Base-by-base conservation (phyloP, 1,140 invertebrate species). In the Zaprionus lachaisei region DNA sequence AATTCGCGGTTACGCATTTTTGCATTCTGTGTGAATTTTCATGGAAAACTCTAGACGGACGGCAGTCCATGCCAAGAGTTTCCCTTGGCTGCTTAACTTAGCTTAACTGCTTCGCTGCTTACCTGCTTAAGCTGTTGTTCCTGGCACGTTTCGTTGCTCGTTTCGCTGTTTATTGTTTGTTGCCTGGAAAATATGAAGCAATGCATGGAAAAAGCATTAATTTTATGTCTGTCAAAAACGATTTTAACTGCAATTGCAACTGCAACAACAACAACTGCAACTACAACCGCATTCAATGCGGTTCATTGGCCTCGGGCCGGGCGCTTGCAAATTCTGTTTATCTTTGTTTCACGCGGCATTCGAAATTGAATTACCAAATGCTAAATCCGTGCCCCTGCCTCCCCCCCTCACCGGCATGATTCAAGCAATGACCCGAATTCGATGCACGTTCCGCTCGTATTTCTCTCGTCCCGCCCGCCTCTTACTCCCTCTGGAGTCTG, bases 281-380 rank as follows among this genome's bases (percentile, higher is more conserved):
- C 6, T 31, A 34, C 44, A 49, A 54, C 34, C 14, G 63, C 37
- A 73, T 24, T 38, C 56, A 37, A 14, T 22, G 37, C 68, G 69
- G 84, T 87, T 89, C 84, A 89, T 72, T 84, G 78, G 57, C 84
- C 82, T 37, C 57, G 38, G 80, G 70, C 31, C 58, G 38, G 56
- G 73, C 74, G 51, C 70, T 65, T 79, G 79, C 79, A 85, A 85
- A 79, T 76, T 64, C 69, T 38, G 41, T 57, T 44, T 61, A 38
- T 41, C 57, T 41, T 41, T 22, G 22, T 60, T 65, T 49, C 64
- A 28, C 41, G 58, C 77, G 68, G 61, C 57, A 47, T 47, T n/a
- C 72, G 72, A 86, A 87, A 83, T 87, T 78, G 75, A 87, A 81
- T 87, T 87, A 89, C 84, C 73, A 89, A 89, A 87, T 76, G 78